phyloP scores from a whole-genome alignment of 1,140 invertebrate genomes.

The Myzus persicae region DNA sequence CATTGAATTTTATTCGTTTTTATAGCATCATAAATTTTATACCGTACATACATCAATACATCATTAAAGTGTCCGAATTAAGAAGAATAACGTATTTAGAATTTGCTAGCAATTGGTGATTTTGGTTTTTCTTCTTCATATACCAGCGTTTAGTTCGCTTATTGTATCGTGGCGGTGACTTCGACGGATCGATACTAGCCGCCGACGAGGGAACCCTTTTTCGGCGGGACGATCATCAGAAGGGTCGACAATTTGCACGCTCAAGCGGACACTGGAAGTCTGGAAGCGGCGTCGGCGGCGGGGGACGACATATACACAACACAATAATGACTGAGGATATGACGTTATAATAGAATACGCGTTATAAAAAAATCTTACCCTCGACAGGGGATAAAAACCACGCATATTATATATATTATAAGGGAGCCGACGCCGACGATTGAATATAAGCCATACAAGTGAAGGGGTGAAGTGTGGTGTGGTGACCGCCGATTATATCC shows the following conservation, averaged over 20 bases:
- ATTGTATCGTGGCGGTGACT: no score
- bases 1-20: not conserved
- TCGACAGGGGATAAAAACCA: not conserved
- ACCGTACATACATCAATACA: not conserved
- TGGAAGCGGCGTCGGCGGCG: not conserved
- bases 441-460: conserved; percentile 24
- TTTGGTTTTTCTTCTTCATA: not conserved
- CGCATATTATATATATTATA: not conserved
- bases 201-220: conserved; percentile 21
- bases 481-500: conserved; percentile 35
- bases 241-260: conserved; percentile 52
- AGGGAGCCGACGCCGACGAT: not conserved
- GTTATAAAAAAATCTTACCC: conserved; percentile 37
- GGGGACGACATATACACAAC: conserved; percentile 15
- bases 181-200: conserved; percentile 19
- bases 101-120: not conserved
- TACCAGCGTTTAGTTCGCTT: conserved; percentile 27
- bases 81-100: not conserved
- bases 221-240: conserved; percentile 28
- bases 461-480: not conserved
- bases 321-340: conserved; percentile 22
- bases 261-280: conserved; percentile 16
- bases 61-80: not conserved
- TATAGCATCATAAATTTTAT: not conserved
- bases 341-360: conserved; percentile 33